Percentiles rank a stretch among this genome's conserved stretches.
Conservation (phyloP, 2,888 invertebrate genomes). For the Aphodius sticticus region DNA sequence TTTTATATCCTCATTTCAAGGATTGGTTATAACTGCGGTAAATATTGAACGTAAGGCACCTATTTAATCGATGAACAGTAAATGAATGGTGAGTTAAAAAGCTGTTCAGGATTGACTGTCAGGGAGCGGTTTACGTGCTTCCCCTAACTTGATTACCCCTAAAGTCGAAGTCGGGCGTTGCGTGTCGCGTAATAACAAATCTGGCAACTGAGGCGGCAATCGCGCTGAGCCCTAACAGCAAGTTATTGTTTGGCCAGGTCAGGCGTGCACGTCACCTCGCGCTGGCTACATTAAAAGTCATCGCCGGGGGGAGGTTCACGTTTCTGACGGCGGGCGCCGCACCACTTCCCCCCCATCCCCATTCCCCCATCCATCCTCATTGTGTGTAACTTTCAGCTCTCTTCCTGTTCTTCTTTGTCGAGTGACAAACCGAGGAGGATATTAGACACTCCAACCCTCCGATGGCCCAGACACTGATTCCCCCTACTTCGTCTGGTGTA, state of each 20-base stretch:
- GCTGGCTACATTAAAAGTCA: background rate
- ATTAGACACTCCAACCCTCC: constrained; percentile 4
- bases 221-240: constrained; percentile 48
- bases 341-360: background rate
- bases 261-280: constrained; percentile 48
- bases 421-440: constrained; percentile 4
- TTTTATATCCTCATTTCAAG: background rate
- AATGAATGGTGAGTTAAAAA: background rate
- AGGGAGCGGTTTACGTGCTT: constrained; percentile 49
- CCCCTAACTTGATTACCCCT: constrained; percentile 51
- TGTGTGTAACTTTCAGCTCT: constrained; percentile 4
- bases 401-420: background rate
- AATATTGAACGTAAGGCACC: background rate
- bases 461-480: background rate
- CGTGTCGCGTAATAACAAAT: constrained; percentile 56
- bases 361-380: background rate
- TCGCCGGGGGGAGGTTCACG: background rate
- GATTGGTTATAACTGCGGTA: background rate
- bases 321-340: background rate
- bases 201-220: constrained; percentile 51
- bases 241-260: constrained; percentile 55
- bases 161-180: constrained; percentile 45
- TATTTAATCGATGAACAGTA: background rate
- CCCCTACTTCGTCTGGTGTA: background rate
- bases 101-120: constrained; percentile 4